Base-by-base conservation (phyloP, 2,888 invertebrate species). In the Acleris holmiana region DNA sequence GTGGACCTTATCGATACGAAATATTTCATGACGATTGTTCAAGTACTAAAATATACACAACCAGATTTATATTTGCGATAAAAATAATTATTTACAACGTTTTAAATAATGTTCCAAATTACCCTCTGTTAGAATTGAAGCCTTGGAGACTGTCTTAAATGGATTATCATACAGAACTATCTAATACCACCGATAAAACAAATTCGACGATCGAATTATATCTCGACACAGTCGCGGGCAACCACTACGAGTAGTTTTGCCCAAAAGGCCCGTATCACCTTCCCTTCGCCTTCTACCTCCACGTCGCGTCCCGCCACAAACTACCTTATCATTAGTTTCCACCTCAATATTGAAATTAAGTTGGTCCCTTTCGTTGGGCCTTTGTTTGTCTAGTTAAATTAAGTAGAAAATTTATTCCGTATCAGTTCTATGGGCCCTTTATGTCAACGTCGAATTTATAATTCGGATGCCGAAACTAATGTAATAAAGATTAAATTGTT, bases 401-500 rank as follows among this genome's bases (percentile, higher is more conserved):
- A 90, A 91, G 91, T 91, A 90, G 91, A 91, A 91, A 91, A 91
- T 92, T 89, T 91, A 92, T 91, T 89, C 91, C 85, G 81, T 87
- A 89, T 91, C 87, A 86, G 86, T 84, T 79, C 76, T 79, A 77
- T 75, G 73, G 77, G 76, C 79, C 83, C 82, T 83, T 82, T 82
- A 80, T 85, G 89, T 91, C 90, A 89, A 86, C 85, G 78, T 80
- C 80, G 88, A 90, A 90, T 88, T 86, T 86, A 88, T 90, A 90
- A 91, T 89, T 89, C 88, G 79, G 74, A 78, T 80, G 80, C 77
- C 82, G 82, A 84, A 86, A 87, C 88, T 88, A 86, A 72, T 74
- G 73, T 74, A 66, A 66, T 67, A 67, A 59, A 67, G 71, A 63
- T 68, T 76, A 65, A 65, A 65, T 65, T 64, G 58, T 59, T 64